Evolutionary conservation across 2,888 invertebrate genomes (phyloP).

Genomic region (Cheilosia variabilis): DNA sequence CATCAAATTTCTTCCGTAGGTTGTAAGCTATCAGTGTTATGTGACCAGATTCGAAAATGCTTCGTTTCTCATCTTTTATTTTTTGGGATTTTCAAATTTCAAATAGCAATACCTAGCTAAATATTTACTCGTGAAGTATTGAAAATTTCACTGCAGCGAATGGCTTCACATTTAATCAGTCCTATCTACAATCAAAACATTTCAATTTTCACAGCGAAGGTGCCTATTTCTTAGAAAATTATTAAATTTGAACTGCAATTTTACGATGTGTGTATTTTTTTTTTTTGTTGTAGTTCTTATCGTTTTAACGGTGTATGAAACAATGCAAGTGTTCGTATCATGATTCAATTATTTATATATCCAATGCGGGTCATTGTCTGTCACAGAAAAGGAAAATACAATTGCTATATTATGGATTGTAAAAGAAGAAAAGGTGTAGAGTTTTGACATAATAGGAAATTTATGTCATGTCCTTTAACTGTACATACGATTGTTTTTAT

Average conservation of each 20-base stretch:
- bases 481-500: slow-evolving; percentile 16
- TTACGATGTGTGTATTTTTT: not conserved
- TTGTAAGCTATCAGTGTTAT: too few relatives aligned
- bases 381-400: not conserved
- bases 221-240: not conserved
- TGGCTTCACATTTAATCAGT: too few relatives aligned
- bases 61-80: too few relatives aligned
- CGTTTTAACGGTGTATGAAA: not conserved
- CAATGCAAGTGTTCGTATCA: not conserved
- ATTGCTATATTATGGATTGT: slow-evolving; percentile 5
- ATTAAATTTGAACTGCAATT: not conserved
- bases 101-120: too few relatives aligned
- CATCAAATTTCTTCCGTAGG: too few relatives aligned
- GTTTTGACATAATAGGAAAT: slow-evolving; percentile 48
- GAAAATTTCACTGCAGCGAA: too few relatives aligned
- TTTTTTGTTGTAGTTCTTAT: not conserved
- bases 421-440: slow-evolving; percentile 2
- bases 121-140: too few relatives aligned
- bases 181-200: too few relatives aligned
- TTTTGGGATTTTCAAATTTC: too few relatives aligned
- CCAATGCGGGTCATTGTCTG: too few relatives aligned
- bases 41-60: too few relatives aligned
- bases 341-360: not conserved
- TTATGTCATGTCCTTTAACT: slow-evolving; percentile 53
- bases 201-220: too few relatives aligned